These are phyloP conservation scores for Alethe castanea DNA, from an alignment of 2,113 vertebrate genomes.

Conservation along the genomic window DNA sequence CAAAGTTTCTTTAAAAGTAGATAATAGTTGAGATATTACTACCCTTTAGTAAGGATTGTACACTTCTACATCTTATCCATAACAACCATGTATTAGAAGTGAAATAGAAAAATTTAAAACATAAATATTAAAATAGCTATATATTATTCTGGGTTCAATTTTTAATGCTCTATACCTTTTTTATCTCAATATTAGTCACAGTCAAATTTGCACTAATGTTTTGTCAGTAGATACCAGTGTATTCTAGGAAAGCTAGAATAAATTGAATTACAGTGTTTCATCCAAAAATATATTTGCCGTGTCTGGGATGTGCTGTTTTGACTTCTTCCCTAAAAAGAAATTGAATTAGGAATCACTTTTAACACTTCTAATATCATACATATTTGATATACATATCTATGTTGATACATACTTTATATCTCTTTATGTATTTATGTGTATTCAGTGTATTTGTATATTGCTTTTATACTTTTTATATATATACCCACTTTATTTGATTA, in stretches of 20 bases:
- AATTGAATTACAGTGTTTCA: not conserved
- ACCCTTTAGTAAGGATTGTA: not conserved
- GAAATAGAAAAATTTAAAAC: not conserved
- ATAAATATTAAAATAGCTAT: not conserved
- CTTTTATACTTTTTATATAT: not conserved
- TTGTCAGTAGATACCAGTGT: not conserved
- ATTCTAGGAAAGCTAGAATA: not conserved
- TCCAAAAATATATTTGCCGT: not conserved
- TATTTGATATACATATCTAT: not conserved
- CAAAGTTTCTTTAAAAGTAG: not conserved
- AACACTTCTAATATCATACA: fast-evolving
- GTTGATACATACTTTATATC: not conserved
- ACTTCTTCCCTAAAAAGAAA: not conserved
- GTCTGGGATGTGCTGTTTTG: not conserved
- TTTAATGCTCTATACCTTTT: not conserved
- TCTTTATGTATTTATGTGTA: not conserved
- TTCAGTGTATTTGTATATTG: not conserved
- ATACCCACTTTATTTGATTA: not conserved
- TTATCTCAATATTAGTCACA: not conserved
- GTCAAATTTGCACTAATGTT: not conserved
- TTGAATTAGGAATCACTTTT: not conserved
- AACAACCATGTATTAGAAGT: not conserved
- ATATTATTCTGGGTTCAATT: not conserved
- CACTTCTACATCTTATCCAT: not conserved
- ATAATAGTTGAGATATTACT: not conserved